Evolutionary conservation across 2,113 vertebrate species (phyloP).

Genomic region (Nematolebias whitei): DNA sequence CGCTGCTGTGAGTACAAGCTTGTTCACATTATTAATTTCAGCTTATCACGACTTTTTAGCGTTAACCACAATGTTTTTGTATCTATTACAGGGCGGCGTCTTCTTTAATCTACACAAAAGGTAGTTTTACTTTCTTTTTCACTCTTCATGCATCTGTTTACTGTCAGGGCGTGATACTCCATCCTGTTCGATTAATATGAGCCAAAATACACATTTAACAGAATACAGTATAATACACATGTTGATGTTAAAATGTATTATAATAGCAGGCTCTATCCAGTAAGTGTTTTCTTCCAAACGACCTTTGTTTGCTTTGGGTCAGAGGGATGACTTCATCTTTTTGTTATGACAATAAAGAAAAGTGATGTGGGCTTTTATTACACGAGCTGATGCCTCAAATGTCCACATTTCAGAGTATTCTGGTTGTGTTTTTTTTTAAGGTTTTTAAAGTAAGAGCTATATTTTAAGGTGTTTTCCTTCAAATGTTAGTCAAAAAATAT

Average conservation of each 20-base stretch:
- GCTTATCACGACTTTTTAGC: neutral
- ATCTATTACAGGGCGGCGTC: conserved; percentile 83
- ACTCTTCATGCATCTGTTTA: conserved; percentile 48
- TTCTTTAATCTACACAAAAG: conserved; percentile 73
- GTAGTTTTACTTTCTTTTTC: conserved; percentile 56
- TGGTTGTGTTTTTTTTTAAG: neutral
- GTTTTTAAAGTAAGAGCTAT: neutral
- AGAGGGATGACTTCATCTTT: conserved; percentile 60
- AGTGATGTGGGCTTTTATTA: neutral
- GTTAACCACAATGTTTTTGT: conserved; percentile 17
- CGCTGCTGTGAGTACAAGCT: conserved; percentile 83
- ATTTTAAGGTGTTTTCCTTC: neutral
- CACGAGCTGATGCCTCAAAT: neutral
- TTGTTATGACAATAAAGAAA: conserved; percentile 63
- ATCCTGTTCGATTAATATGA: neutral
- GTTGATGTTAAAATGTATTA: neutral
- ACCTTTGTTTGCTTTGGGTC: conserved; percentile 65
- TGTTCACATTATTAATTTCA: neutral
- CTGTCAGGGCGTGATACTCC: neutral
- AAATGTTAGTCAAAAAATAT: neutral
- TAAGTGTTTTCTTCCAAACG: conserved; percentile 49
- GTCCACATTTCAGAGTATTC: neutral
- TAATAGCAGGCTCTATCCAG: neutral
- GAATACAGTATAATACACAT: no score
- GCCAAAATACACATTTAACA: neutral